A percentile compares a stretch with the other conserved stretches of the same genome.
Evolutionary conservation across 1,140 invertebrate genomes (phyloP).

Genomic region (Magallana angulata): DNA sequence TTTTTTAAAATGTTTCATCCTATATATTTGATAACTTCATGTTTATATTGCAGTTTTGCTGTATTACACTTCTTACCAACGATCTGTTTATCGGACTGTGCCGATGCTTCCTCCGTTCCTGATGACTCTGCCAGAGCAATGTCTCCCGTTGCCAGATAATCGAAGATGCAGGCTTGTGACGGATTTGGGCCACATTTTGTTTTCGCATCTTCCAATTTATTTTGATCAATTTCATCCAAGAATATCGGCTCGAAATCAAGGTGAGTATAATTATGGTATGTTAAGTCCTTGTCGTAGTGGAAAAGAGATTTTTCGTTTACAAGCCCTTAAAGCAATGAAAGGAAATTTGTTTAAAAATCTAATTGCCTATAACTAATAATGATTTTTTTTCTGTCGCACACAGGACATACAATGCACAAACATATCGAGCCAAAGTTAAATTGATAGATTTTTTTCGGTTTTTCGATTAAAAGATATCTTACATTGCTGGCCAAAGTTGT

Average conservation of each 20-base stretch:
- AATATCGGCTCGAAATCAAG: constrained; percentile 26
- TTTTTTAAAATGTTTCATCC: neutral
- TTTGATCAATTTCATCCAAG: constrained; percentile 13
- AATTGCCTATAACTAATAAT: no score
- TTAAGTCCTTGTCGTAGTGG: neutral
- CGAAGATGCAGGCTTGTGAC: constrained; percentile 49
- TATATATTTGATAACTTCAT: no score
- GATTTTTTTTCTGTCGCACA: no score
- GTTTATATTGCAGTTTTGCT: no score
- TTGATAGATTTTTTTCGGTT: no score
- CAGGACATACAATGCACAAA: no score
- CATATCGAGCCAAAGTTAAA: no score
- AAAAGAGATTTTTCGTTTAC: neutral
- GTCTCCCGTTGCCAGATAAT: constrained; percentile 47
- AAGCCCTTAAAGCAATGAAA: neutral
- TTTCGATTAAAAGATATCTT: neutral
- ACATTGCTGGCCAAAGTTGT: constrained; percentile 47
- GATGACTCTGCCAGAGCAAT: constrained; percentile 17
- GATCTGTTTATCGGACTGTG: neutral
- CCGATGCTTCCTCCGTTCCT: neutral
- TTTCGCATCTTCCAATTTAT: neutral
- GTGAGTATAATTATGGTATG: neutral
- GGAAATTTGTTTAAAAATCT: no score
- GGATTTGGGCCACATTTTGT: neutral
- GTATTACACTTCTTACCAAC: neutral